Percentiles rank a stretch among this genome's conserved stretches.
Conservation (phyloP, 2,888 invertebrate species). For the Philaethria dido region DNA sequence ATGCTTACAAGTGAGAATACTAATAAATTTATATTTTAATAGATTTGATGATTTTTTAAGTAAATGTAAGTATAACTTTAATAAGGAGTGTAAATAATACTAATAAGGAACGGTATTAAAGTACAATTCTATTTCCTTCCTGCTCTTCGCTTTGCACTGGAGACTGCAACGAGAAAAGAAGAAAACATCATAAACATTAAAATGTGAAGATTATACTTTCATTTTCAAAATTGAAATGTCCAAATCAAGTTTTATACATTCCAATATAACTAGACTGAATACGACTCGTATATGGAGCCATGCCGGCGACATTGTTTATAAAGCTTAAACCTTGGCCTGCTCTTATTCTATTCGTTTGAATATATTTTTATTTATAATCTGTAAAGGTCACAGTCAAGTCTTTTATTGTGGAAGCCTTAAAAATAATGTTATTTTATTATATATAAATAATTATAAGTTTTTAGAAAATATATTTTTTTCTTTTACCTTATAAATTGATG, state of each 20-base stretch:
- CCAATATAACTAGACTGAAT: too few species aligned
- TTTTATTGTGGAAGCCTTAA: slow-evolving; percentile 6
- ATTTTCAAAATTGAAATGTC: not conserved
- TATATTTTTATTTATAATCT: not conserved
- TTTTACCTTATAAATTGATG: too few species aligned
- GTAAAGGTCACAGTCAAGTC: not conserved
- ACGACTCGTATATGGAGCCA: not conserved
- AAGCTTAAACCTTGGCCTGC: slow-evolving; percentile 22
- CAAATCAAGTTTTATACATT: too few species aligned
- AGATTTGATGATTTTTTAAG: too few species aligned
- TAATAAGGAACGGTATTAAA: too few species aligned
- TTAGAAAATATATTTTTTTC: too few species aligned
- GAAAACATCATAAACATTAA: not conserved
- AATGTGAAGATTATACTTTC: not conserved
- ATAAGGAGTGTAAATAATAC: too few species aligned
- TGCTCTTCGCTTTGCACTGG: not conserved
- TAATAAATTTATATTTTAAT: too few species aligned
- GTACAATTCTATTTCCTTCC: not conserved
- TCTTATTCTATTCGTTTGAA: slow-evolving; percentile 8
- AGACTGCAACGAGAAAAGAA: not conserved
- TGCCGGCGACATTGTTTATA: slow-evolving; percentile 12
- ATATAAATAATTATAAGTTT: not conserved
- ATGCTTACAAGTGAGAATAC: too few species aligned
- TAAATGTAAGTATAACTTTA: too few species aligned
- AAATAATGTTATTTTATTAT: not conserved